These are phyloP conservation scores for Junco hyemalis DNA, from an alignment of 2,113 vertebrate species.

Conservation along the genomic window DNA sequence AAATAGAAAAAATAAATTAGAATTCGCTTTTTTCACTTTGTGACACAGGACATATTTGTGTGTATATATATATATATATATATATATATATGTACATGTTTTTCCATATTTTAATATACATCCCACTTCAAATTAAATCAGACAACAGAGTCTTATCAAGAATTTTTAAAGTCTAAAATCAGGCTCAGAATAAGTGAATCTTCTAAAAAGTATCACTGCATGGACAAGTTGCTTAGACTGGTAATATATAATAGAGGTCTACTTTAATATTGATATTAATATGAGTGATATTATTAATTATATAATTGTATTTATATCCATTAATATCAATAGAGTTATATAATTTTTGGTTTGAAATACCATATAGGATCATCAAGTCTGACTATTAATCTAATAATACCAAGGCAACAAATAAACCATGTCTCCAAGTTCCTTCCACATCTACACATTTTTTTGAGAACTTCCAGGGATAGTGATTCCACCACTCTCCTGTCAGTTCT, in stretches of 20 bases:
- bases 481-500: not conserved
- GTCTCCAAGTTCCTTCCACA: not conserved
- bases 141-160: not conserved
- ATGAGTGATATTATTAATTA: not conserved
- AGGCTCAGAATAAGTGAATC: not conserved
- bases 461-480: not conserved
- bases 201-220: not conserved
- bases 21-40: not conserved
- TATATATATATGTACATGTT: not conserved
- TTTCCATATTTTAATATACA: not conserved
- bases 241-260: not conserved
- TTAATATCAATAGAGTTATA: not conserved
- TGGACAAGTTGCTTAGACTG: not conserved
- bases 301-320: accelerated
- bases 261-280: not conserved
- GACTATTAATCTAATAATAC: not conserved
- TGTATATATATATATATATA: not conserved
- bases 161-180: not conserved
- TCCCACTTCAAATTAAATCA: not conserved
- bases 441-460: not conserved
- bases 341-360: not conserved
- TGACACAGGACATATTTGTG: accelerated
- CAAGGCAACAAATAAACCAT: not conserved
- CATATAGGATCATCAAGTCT: not conserved
- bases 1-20: not conserved